Conservation (phyloP, 2,113 vertebrate species). For the Tricholaema leucomelas region DNA sequence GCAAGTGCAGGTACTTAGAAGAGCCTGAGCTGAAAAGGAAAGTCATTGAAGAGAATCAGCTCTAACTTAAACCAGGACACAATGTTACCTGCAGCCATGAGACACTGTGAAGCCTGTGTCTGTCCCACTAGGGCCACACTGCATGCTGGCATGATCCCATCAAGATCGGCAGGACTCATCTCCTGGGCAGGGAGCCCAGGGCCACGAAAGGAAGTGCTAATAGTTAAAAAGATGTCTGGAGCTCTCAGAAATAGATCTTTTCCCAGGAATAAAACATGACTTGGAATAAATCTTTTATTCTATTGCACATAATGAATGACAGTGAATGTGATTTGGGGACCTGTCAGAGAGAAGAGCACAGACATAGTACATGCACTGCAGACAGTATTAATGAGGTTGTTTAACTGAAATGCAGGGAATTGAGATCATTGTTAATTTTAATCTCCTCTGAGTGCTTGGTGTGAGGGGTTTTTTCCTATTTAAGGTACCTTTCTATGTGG, state of each 20-base stretch:
- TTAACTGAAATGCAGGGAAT: constrained; percentile 30
- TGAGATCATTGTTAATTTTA: constrained; percentile 31
- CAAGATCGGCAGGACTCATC: background rate
- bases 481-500: background rate
- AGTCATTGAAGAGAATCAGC: no score
- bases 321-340: constrained; percentile 58
- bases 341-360: constrained; percentile 52
- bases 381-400: constrained; percentile 41
- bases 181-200: background rate
- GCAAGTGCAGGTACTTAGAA: no score
- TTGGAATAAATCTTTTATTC: constrained; percentile 64
- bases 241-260: constrained; percentile 55
- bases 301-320: constrained; percentile 51
- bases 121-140: background rate
- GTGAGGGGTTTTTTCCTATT: background rate
- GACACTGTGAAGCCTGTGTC: background rate
- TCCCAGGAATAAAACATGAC: constrained; percentile 64
- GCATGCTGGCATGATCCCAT: background rate
- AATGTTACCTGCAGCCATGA: background rate
- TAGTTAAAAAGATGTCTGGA: constrained; percentile 14
- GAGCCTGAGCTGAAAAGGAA: no score
- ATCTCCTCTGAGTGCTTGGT: background rate
- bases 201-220: background rate
- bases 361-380: constrained; percentile 19
- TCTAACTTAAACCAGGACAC: no score